Evolutionary conservation across 2,888 invertebrate species (phyloP).

Genomic region (Trichopria drosophilae): DNA sequence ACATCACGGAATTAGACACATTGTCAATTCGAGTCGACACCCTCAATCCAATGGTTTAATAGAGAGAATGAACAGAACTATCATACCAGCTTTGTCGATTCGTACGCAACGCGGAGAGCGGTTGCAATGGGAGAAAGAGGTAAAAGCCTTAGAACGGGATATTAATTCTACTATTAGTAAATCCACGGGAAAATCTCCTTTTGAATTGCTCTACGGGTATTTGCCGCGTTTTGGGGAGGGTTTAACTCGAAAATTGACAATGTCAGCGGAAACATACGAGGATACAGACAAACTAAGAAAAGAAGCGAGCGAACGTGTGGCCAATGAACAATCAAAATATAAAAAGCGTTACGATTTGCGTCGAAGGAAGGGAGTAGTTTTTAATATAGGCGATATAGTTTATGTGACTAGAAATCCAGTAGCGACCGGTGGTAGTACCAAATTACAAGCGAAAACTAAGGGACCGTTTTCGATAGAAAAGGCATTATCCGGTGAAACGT

Average conservation of each 20-base stretch:
- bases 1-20: slow-evolving; percentile 27
- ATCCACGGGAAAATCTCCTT: neutral
- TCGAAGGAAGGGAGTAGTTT: neutral
- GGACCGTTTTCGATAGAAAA: too few species aligned
- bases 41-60: slow-evolving; percentile 32
- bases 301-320: neutral
- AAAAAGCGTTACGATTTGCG: neutral
- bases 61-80: slow-evolving; percentile 28
- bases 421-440: neutral
- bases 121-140: neutral
- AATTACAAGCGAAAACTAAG: neutral
- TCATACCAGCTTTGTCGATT: slow-evolving; percentile 15
- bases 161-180: neutral
- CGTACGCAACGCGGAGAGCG: neutral
- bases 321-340: neutral
- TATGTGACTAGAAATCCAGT: neutral
- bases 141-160: neutral
- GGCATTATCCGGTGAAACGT: too few species aligned
- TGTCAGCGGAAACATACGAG: neutral
- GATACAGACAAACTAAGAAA: neutral
- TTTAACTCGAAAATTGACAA: neutral
- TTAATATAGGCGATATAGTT: neutral
- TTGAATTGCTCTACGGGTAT: neutral
- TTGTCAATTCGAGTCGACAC: slow-evolving; percentile 31
- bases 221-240: neutral